These are phyloP conservation scores for Syrphus vitripennis DNA, from an alignment of 2,888 invertebrate species.

Conservation along the genomic window DNA sequence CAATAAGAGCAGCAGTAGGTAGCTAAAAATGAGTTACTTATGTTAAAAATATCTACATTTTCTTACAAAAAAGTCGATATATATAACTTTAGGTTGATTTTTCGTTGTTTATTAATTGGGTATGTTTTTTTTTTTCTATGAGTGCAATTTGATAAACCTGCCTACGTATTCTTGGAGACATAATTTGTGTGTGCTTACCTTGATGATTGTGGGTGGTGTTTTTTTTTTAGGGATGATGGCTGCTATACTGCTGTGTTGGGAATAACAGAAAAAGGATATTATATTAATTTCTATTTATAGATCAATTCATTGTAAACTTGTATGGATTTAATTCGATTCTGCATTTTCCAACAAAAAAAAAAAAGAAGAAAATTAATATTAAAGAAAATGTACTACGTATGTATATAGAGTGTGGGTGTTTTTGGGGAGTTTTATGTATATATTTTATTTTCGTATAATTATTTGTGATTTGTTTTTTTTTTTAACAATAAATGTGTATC, in stretches of 20 bases:
- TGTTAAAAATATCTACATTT: not conserved
- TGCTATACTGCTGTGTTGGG: not conserved
- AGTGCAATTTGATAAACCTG: not conserved
- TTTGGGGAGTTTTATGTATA: not conserved
- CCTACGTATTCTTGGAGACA: not conserved
- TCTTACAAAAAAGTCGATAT: not conserved
- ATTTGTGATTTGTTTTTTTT: not conserved
- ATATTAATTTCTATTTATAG: conserved; percentile 49
- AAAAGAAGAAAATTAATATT: not conserved
- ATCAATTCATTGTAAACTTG: conserved; percentile 26
- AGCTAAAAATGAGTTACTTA: not conserved
- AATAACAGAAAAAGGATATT: conserved; percentile 18
- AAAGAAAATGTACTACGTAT: not conserved
- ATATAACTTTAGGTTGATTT: not conserved
- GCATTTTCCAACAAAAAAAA: not conserved
- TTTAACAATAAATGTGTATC: no score
- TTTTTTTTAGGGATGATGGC: not conserved
- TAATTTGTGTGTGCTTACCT: not conserved
- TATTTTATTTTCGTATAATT: not conserved
- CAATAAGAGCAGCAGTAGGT: not conserved
- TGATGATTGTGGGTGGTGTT: not conserved
- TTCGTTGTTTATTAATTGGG: not conserved
- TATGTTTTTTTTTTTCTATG: not conserved
- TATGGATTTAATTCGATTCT: conserved; percentile 28
- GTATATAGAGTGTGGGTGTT: not conserved